Conservation (phyloP, 2,888 invertebrate species). For the Erebia palarica region DNA sequence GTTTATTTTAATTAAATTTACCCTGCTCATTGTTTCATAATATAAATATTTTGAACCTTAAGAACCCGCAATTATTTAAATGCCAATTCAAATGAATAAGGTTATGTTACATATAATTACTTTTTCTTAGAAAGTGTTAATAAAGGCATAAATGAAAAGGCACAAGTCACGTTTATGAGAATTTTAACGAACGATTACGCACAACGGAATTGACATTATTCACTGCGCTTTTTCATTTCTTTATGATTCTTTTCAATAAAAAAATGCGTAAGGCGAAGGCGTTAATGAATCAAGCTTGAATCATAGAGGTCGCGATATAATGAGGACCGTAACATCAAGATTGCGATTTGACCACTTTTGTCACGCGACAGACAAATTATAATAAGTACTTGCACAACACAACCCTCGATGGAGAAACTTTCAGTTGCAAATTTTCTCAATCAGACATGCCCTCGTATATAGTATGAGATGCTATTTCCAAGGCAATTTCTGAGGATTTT, state of each 20-base stretch:
- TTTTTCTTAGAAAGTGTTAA: not conserved
- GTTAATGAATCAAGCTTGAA: slow-evolving; percentile 44
- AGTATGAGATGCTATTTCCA: too few relatives aligned
- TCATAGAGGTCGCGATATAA: slow-evolving; percentile 39
- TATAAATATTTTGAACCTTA: not conserved
- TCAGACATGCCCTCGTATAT: too few relatives aligned
- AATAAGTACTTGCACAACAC: not conserved
- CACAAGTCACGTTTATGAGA: slow-evolving; percentile 1
- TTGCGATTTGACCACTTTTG: slow-evolving; percentile 32
- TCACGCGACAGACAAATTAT: slow-evolving; percentile 46
- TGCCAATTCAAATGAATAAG: not conserved
- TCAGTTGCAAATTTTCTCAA: not conserved
- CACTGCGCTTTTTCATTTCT: slow-evolving; percentile 1
- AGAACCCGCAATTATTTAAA: not conserved
- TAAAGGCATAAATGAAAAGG: not conserved
- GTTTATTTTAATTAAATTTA: not conserved
- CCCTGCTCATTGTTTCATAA: not conserved
- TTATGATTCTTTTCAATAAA: slow-evolving; percentile 9
- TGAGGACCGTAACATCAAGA: slow-evolving; percentile 41
- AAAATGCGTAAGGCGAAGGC: slow-evolving; percentile 34
- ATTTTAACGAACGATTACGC: slow-evolving; percentile 1
- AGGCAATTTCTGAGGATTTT: too few relatives aligned
- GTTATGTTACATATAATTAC: not conserved
- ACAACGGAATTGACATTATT: not conserved
- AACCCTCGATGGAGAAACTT: not conserved